Conservation (phyloP, 2,888 invertebrate species). For the Temnothorax rugatulus region DNA sequence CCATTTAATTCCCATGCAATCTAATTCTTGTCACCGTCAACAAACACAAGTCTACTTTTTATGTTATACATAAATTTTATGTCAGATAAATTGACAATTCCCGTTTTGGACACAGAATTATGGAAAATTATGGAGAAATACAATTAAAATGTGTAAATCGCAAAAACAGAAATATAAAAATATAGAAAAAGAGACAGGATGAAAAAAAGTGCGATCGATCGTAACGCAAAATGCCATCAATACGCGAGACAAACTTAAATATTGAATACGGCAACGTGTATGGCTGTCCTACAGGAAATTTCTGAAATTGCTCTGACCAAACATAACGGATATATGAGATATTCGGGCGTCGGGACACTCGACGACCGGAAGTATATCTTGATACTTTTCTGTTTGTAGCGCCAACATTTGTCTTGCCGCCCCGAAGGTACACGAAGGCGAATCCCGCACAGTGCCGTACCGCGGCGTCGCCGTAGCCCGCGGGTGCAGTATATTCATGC, state of each 20-base stretch:
- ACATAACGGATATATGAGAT: conserved; percentile 41
- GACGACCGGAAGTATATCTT: conserved; percentile 65
- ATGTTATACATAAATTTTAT: background rate
- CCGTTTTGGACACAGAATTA: background rate
- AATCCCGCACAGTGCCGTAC: conserved; percentile 59
- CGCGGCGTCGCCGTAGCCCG: conserved; percentile 56
- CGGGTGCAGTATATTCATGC: conserved; percentile 71
- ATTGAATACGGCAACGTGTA: background rate
- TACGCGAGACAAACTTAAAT: background rate
- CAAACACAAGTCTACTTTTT: background rate
- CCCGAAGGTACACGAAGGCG: conserved; percentile 69
- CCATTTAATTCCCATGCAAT: conserved; percentile 17
- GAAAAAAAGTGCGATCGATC: background rate
- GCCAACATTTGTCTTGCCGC: conserved; percentile 78
- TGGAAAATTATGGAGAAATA: background rate
- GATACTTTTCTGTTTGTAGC: conserved; percentile 66
- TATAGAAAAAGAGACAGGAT: background rate
- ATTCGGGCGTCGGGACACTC: conserved; percentile 55
- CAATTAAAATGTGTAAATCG: background rate
- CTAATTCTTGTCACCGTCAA: background rate
- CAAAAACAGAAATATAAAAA: background rate
- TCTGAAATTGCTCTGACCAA: conserved; percentile 16
- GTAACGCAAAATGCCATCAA: background rate
- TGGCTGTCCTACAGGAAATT: background rate
- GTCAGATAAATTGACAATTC: background rate